These are phyloP conservation scores for Herminia tarsipennalis DNA, from an alignment of 2,888 invertebrate genomes.

Conservation along the genomic window DNA sequence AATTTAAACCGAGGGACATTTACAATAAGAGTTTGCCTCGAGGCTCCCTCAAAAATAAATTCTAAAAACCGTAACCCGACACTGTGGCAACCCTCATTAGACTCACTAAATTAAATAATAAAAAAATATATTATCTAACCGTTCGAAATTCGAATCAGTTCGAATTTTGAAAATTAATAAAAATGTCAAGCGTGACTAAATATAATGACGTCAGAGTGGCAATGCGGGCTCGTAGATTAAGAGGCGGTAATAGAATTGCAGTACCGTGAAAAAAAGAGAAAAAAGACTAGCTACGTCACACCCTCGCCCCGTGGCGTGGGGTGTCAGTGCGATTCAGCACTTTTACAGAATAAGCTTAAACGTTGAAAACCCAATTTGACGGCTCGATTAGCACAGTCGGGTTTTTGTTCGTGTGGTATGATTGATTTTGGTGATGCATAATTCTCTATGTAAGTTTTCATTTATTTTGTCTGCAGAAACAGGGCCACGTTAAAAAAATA, in stretches of 20 bases:
- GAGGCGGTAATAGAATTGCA: slow-evolving; percentile 69
- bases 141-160: slow-evolving; percentile 36
- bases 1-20: slow-evolving; percentile 62
- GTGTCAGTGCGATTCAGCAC: slow-evolving; percentile 76
- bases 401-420: slow-evolving; percentile 50
- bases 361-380: slow-evolving; percentile 83
- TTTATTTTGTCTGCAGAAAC: too few species aligned
- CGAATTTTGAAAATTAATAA: slow-evolving; percentile 53
- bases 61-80: slow-evolving; percentile 72
- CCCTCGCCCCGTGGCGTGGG: slow-evolving; percentile 58
- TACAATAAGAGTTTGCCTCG: slow-evolving; percentile 59
- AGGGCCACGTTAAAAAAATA: too few species aligned
- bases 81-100: slow-evolving; percentile 72
- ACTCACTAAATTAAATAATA: slow-evolving; percentile 65
- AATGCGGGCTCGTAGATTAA: slow-evolving; percentile 55
- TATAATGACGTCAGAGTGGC: slow-evolving; percentile 47
- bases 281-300: slow-evolving; percentile 64
- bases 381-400: slow-evolving; percentile 74
- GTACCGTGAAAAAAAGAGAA: slow-evolving; percentile 70
- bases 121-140: slow-evolving; percentile 36
- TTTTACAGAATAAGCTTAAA: slow-evolving; percentile 77
- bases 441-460: not conserved
- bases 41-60: slow-evolving; percentile 61
- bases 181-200: slow-evolving; percentile 53
- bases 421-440: slow-evolving; percentile 51